Base-by-base conservation (phyloP, 92 coral and sea anemone species). In the Blastomussa wellsi region DNA sequence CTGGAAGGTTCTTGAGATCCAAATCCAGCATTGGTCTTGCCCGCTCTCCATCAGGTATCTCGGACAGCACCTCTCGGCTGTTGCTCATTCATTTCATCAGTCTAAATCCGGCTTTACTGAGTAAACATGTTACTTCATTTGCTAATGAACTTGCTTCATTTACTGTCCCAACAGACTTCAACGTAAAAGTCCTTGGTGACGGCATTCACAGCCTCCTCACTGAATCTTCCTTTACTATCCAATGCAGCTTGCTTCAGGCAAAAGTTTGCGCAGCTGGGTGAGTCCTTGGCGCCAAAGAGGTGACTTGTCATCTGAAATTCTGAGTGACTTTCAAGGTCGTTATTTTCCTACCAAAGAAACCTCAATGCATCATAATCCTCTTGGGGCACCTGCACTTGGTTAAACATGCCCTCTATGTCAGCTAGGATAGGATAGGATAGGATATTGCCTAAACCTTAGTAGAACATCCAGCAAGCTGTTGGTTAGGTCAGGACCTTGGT, bases 301-400 rank as follows among this genome's bases (percentile, higher is more conserved):
- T n/a, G 92, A 68, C 87, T 84, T 17, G 85, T 81, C 94, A 92
- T 89, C 69, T 92, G 90, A 69, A 84, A 86, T 66, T 89, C 90
- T 48, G 71, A 79, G 41, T 79, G 90, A 75, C 74, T 65, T 72
- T 90, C 82, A 37, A 66, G 64, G 69, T 80, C 84, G n/a, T 81
- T 65, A 33, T 85, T 79, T 70, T 77, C 77, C 92, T 92, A 91
- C 94, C 92, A 89, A 76, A 89, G 79, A 60, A 91, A 88, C 42
- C 91, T 77, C 76, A 90, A 88, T 14, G 90, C 90, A 87, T 90
- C 90, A 64, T 90, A 44, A 86, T 90, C 92, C 62, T 87, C 80
- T 57, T n/a, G 95, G 88, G 90, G 90, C 57, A 89, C 92, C 82
- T 88, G 84, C 37, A 88, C 89, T 82, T 91, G 91, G 53, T 88